Evolutionary conservation across 2,888 invertebrate species (phyloP).

Genomic region (Microchrysa polita): DNA sequence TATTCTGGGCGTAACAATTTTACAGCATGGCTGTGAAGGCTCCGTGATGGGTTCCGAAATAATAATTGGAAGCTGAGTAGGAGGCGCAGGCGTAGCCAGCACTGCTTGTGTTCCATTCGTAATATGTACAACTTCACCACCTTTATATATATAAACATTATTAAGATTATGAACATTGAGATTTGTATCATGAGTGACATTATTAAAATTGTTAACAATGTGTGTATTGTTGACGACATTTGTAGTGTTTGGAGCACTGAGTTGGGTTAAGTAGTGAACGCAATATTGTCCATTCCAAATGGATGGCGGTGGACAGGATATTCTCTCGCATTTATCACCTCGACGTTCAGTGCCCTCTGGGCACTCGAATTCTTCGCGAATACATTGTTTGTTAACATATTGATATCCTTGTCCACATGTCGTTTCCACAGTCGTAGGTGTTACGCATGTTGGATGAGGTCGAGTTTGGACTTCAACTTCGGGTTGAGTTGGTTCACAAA

Average conservation of each 20-base stretch:
- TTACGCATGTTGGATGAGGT: not conserved
- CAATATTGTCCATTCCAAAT: conserved; percentile 28
- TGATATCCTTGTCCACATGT: conserved; percentile 1
- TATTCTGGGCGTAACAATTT: conserved; percentile 55
- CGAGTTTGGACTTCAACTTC: not conserved
- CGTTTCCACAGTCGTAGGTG: not conserved
- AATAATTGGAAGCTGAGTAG: not conserved
- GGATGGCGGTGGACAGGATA: conserved; percentile 26
- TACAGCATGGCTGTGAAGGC: conserved; percentile 53
- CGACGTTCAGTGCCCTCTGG: conserved; percentile 10
- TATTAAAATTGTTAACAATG: conserved; percentile 30
- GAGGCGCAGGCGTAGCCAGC: not conserved
- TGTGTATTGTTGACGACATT: conserved; percentile 37
- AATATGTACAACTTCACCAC: conserved; percentile 26
- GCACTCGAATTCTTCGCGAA: conserved; percentile 3
- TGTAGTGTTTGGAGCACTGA: not conserved
- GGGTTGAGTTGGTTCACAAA: not conserved
- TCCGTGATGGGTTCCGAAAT: not conserved
- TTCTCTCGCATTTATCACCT: conserved; percentile 27
- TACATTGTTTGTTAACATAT: not conserved
- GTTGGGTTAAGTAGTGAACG: not conserved
- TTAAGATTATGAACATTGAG: conserved; percentile 40
- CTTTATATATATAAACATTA: conserved; percentile 39
- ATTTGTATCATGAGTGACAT: conserved; percentile 38
- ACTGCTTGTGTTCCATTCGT: conserved; percentile 4